A percentile compares a stretch with the other conserved stretches of the same genome.
Conservation (phyloP, 2,888 invertebrate genomes). For the Griposia aprilina region DNA sequence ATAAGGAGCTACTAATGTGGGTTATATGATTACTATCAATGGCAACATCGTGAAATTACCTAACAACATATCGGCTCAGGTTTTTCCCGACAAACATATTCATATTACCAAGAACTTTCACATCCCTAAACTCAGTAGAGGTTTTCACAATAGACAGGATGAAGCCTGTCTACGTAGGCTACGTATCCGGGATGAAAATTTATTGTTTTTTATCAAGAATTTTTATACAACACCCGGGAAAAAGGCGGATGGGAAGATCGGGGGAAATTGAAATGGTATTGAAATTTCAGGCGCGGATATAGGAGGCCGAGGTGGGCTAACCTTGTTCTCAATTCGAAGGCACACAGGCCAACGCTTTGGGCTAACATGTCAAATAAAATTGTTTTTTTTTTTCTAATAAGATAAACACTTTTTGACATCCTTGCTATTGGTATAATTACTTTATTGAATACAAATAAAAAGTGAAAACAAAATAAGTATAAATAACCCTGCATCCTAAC, state of each 20-base stretch:
- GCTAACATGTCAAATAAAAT: not conserved
- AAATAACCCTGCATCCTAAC: too few relatives aligned
- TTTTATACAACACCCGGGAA: constrained; percentile 39
- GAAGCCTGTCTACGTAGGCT: constrained; percentile 61
- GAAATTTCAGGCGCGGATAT: constrained; percentile 16
- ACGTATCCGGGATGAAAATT: constrained; percentile 61
- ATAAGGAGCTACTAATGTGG: too few relatives aligned
- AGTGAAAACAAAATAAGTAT: not conserved
- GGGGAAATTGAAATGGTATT: constrained; percentile 47
- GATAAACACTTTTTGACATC: not conserved
- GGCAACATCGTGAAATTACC: too few relatives aligned
- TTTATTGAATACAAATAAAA: not conserved
- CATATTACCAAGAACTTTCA: not conserved
- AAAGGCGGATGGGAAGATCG: constrained; percentile 12
- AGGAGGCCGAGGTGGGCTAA: constrained; percentile 3
- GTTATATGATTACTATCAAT: too few relatives aligned
- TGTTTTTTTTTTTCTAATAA: not conserved
- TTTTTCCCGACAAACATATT: not conserved
- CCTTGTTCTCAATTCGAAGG: constrained; percentile 24
- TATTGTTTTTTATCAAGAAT: constrained; percentile 57
- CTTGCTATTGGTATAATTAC: not conserved
- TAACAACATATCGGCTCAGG: not conserved
- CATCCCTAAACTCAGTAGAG: constrained; percentile 56
- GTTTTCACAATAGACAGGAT: constrained; percentile 67
- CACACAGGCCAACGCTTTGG: not conserved